Evolutionary conservation across 2,797 vertebrate genomes (phyloP), one percentile per base, ranked within the genome.

Genomic region (Chelon auratus): DNA sequence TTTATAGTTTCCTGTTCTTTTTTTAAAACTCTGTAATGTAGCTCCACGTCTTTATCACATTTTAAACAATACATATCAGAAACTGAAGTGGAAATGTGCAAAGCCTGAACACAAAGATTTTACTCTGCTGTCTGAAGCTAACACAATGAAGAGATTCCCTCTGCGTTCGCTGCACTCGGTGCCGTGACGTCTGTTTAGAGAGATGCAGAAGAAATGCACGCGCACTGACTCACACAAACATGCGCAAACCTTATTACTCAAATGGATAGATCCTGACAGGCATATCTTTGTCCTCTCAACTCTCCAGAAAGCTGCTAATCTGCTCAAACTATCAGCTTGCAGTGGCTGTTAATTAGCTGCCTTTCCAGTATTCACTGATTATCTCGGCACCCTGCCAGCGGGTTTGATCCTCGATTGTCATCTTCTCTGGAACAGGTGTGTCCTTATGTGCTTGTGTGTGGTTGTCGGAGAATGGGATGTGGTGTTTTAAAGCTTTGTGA

Each of bases 291-390:
- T 85, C 81, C 85, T 76, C 80, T 81, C 83, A 79, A 78, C 85
- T 91, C 85, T 75, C 68, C 68, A 85, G 84, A 89, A 89, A 89
- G 74, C 78, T 70, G 61, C 78, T 90, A 85, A 90, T 90, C 87
- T 81, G 73, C 74, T 83, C 83, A 61, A 79, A 88, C 84, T 63
- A 85, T 88, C 86, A 85, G 81, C 86, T 74, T 68, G 69, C 68
- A 72, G 78, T 68, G 65, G 64, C 71, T 84, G 87, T 89, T 89
- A 90, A 92, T 93, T 85, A 88, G 82, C 86, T 60, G 73, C 68
- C 69, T 82, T 78, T 82, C 81, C 83, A 74, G 80, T 75, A 66
- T 72, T 83, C 18, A 17, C 85, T 84, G 85, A 89, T 89, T 82
- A 87, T 86, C 80, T 85, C 61, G 54, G 79, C 72, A 50, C 69